Evolutionary conservation across 2,888 invertebrate genomes (phyloP), one percentile per base, ranked within the genome.

Genomic region (Caprella mutica): DNA sequence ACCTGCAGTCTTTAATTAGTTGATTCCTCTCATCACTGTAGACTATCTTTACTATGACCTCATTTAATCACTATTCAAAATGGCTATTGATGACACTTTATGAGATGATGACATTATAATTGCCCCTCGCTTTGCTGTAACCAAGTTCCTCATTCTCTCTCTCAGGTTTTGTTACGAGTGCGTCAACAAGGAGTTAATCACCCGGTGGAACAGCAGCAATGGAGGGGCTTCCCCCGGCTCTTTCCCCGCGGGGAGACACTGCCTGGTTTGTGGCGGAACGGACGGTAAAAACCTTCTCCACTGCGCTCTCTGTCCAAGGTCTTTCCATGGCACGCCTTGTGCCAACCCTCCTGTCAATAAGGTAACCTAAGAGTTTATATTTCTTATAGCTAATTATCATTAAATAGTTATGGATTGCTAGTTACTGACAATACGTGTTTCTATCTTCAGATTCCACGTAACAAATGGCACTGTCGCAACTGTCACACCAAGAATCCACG

Each of bases 161-260:
- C 6, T 51, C 35, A 51, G 51, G 60, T 66, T 62, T 61, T 70
- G 70, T 52, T 69, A 66, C 65, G 70, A 70, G 59, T 70, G 70
- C 54, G 68, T 69, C 35, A 70, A 89, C 75, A 89, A 91, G 75
- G 48, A 48, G 30, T 30, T 48, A 9, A 24, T 24, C 9, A 33
- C 9, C 17, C 53, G 60, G 24, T 60, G 58, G 43, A 91, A 89
- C 5, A 86, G 91, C 24, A 91, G 91, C 29, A n/a, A n/a, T n/a
- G n/a, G n/a, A n/a, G n/a, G n/a, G n/a, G n/a, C n/a, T n/a, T n/a
- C n/a, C n/a, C n/a, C n/a, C n/a, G n/a, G n/a, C n/a, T n/a, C n/a
- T n/a, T n/a, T n/a, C n/a, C n/a, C n/a, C n/a, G n/a, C n/a, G n/a
- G 87, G 89, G 70, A 80, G 89, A 57, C 89, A 90, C 70, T 96